Evolutionary conservation across 2,888 invertebrate species (phyloP).

Genomic region (Eupithecia pulchellata): DNA sequence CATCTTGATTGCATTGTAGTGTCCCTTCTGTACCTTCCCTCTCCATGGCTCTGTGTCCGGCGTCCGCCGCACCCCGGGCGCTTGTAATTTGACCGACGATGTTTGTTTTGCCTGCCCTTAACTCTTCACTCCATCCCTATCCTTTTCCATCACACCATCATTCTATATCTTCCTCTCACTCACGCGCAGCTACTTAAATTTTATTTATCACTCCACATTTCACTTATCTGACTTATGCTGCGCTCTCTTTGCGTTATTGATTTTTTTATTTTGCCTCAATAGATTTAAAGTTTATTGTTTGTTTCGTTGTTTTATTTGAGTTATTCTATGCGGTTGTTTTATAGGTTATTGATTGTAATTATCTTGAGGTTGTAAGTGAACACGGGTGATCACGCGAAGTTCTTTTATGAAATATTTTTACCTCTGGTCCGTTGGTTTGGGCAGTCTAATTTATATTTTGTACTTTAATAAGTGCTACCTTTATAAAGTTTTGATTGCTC

Average conservation of each 20-base stretch:
- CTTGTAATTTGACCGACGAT: constrained; percentile 41
- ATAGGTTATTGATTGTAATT: constrained; percentile 78
- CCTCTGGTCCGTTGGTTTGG: neutral
- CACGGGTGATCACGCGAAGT: constrained; percentile 38
- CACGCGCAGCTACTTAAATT: constrained; percentile 33
- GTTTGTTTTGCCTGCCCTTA: constrained; percentile 43
- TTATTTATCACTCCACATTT: constrained; percentile 39
- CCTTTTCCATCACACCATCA: neutral
- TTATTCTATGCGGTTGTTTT: constrained; percentile 10
- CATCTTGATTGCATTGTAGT: neutral
- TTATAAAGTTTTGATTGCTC: neutral
- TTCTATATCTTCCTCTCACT: neutral
- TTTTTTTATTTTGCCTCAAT: constrained; percentile 27
- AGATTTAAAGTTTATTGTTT: constrained; percentile 13
- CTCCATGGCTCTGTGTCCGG: neutral
- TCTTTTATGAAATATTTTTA: neutral
- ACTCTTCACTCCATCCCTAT: constrained; percentile 27
- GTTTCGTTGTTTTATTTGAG: constrained; percentile 1
- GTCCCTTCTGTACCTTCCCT: neutral
- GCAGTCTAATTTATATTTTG: neutral
- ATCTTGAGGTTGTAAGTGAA: constrained; percentile 66
- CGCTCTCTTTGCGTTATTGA: constrained; percentile 9
- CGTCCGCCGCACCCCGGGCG: constrained; percentile 36
- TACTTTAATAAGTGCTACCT: neutral
- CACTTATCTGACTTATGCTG: constrained; percentile 30